Percentiles rank a stretch among this genome's conserved stretches.
Conservation (phyloP, 2,113 vertebrate species). For the Phainopepla nitens region DNA sequence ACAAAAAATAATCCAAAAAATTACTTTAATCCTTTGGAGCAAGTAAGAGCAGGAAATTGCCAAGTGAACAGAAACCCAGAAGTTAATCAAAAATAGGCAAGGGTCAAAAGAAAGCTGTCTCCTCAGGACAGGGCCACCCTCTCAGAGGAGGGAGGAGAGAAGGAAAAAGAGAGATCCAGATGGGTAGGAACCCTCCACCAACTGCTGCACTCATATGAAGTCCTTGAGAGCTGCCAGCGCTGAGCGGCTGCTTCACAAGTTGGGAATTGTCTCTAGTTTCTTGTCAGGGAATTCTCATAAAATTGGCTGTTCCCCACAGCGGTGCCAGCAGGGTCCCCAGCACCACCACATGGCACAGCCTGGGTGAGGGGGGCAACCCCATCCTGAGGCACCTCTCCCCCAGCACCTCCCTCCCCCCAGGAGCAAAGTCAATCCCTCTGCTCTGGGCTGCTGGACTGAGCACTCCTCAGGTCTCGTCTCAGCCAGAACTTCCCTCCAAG, state of each 20-base stretch:
- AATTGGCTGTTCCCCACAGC: background rate
- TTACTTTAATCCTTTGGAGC: background rate
- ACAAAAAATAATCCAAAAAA: background rate
- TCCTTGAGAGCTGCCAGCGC: background rate
- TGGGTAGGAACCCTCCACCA: constrained; percentile 49
- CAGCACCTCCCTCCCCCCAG: constrained; percentile 36
- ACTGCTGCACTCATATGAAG: background rate
- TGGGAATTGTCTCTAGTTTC: constrained; percentile 45
- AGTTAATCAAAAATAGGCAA: background rate
- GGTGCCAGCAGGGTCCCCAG: constrained; percentile 11
- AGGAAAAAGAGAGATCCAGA: constrained; percentile 33
- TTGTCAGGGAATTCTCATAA: background rate
- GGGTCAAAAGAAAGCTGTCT: background rate
- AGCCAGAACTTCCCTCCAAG: constrained; percentile 26
- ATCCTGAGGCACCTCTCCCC: background rate
- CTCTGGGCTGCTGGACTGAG: constrained; percentile 25
- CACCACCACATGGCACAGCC: background rate
- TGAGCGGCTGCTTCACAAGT: background rate
- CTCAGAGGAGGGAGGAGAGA: background rate
- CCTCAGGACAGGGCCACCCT: background rate
- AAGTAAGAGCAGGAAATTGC: background rate
- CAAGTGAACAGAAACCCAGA: background rate
- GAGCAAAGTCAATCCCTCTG: constrained; percentile 32
- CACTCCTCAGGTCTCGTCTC: background rate
- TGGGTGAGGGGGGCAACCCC: background rate